Conservation (phyloP, 2,113 vertebrate species). For the Onychorhynchus coronatus region DNA sequence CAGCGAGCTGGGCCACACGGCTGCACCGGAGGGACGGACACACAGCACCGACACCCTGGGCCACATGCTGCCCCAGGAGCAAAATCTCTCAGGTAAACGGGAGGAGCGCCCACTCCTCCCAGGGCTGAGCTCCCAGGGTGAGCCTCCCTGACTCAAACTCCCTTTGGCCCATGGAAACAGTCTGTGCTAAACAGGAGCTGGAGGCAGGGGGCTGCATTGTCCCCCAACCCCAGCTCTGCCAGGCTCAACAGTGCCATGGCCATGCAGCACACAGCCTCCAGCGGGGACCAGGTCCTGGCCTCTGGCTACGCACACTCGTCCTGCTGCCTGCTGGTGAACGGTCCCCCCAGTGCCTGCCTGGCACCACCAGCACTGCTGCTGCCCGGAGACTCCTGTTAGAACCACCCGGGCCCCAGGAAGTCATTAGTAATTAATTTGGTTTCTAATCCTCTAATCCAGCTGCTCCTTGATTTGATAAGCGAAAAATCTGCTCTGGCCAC, state of each 20-base stretch:
- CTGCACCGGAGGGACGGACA: rapidly evolving
- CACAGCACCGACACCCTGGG: not conserved
- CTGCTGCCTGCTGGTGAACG: rapidly evolving
- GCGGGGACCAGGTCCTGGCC: rapidly evolving
- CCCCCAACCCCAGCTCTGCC: not conserved
- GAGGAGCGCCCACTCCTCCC: not conserved
- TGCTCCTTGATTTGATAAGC: slow-evolving; percentile 59
- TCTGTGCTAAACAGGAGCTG: not conserved
- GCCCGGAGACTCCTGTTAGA: not conserved
- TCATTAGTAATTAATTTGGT: slow-evolving; percentile 66
- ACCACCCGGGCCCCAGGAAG: not conserved
- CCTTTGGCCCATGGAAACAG: rapidly evolving
- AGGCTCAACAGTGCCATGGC: rapidly evolving
- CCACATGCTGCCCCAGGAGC: rapidly evolving
- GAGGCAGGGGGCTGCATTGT: not conserved
- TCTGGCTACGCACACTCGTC: not conserved
- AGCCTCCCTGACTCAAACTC: not conserved
- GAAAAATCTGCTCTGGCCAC: slow-evolving; percentile 43
- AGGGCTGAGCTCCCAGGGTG: rapidly evolving
- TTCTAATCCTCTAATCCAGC: slow-evolving; percentile 67
- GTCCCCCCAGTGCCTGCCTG: rapidly evolving
- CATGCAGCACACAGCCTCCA: not conserved
- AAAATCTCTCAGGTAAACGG: not conserved
- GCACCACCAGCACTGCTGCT: not conserved
- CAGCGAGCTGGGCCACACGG: not conserved